A percentile compares a stretch with the other conserved stretches of the same genome.
Conservation (phyloP, 2,888 invertebrate species). For the Neelides folsomi region DNA sequence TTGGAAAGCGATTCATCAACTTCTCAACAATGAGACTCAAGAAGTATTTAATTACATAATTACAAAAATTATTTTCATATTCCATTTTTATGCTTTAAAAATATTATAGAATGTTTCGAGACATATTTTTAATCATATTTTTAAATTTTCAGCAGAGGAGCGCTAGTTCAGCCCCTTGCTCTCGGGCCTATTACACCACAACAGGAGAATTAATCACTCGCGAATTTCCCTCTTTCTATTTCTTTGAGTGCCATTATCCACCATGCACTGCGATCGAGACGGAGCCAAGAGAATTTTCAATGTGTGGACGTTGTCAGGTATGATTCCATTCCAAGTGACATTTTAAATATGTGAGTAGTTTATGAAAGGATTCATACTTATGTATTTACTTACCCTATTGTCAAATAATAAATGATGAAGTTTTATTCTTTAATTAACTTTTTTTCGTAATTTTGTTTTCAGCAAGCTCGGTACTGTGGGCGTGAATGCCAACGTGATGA, state of each 20-base stretch:
- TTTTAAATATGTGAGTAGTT: background rate
- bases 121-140: background rate
- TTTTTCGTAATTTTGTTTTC: background rate
- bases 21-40: slow-evolving; percentile 39
- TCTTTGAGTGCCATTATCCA: slow-evolving; percentile 43
- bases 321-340: background rate
- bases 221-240: slow-evolving; percentile 34
- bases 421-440: background rate
- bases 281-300: slow-evolving; percentile 42
- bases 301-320: slow-evolving; percentile 42
- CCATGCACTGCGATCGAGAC: slow-evolving; percentile 43
- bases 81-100: too few species aligned
- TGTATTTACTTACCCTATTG: background rate
- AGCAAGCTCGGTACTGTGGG: slow-evolving; percentile 32
- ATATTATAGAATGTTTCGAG: too few species aligned
- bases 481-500: slow-evolving; percentile 30
- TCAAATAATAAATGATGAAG: too few species aligned
- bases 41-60: slow-evolving; percentile 24
- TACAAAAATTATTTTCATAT: too few species aligned
- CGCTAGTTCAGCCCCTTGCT: slow-evolving; percentile 26
- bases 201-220: slow-evolving; percentile 29
- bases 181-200: slow-evolving; percentile 29
- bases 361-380: background rate
- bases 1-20: slow-evolving; percentile 42
- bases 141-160: slow-evolving; percentile 22